Evolutionary conservation across 2,888 invertebrate species (phyloP).

Genomic region (Patella depressa): DNA sequence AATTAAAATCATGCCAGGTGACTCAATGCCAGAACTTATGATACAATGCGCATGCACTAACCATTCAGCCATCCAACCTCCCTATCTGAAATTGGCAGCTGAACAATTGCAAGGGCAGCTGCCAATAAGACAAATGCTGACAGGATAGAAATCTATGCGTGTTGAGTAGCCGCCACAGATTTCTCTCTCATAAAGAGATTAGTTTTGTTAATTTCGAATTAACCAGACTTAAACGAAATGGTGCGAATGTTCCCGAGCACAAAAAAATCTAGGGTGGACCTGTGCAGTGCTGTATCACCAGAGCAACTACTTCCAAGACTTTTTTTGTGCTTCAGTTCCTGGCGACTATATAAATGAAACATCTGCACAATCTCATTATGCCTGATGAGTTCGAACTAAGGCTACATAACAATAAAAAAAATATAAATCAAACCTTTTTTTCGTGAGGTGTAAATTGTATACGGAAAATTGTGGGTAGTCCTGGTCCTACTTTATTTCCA

Average conservation of each 20-base stretch:
- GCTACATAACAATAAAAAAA: neutral
- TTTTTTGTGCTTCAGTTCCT: neutral
- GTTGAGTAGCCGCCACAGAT: too few relatives aligned
- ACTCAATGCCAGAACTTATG: too few relatives aligned
- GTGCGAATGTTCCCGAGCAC: neutral
- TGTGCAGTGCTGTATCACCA: too few relatives aligned
- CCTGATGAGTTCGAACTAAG: neutral
- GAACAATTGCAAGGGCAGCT: too few relatives aligned
- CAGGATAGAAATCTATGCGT: too few relatives aligned
- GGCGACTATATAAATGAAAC: neutral
- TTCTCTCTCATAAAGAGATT: too few relatives aligned
- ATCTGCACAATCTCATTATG: too few relatives aligned
- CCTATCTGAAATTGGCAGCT: too few relatives aligned
- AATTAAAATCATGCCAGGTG: too few relatives aligned
- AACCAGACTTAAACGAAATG: neutral
- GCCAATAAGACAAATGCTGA: too few relatives aligned
- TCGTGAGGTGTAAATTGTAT: slow-evolving; percentile 78
- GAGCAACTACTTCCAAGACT: neutral
- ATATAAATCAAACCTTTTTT: slow-evolving; percentile 60
- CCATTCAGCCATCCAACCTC: too few relatives aligned
- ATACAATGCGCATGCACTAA: too few relatives aligned
- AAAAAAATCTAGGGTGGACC: neutral
- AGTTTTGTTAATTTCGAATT: neutral
- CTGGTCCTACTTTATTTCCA: slow-evolving; percentile 78
- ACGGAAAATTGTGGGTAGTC: slow-evolving; percentile 77